These are phyloP conservation scores for Masnerella sp. DNA, from an alignment of 2,888 invertebrate species.

Conservation along the genomic window DNA sequence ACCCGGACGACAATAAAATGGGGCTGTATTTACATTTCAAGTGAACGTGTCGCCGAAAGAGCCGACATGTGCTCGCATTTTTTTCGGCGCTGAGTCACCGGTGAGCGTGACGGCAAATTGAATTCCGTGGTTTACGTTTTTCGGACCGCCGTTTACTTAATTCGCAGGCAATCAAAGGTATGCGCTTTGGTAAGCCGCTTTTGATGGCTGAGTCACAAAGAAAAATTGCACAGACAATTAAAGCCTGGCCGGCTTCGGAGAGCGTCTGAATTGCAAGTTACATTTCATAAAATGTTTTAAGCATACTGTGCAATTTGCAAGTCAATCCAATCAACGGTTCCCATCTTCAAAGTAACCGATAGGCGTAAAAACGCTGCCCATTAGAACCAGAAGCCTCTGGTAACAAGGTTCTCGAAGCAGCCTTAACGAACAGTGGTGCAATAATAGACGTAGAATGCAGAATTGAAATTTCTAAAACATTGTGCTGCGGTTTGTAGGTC, in stretches of 20 bases:
- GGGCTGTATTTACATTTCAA: conserved; percentile 17
- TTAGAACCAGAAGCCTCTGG: conserved; percentile 33
- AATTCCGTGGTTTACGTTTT: conserved; percentile 49
- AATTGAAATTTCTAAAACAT: conserved; percentile 42
- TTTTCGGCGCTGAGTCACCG: conserved; percentile 48
- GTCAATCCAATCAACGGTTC: conserved; percentile 53
- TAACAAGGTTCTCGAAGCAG: conserved; percentile 33
- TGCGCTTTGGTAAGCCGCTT: conserved; percentile 16
- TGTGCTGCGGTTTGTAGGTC: too few relatives aligned
- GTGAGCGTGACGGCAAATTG: conserved; percentile 33
- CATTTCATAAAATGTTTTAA: conserved; percentile 49
- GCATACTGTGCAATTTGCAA: conserved; percentile 51
- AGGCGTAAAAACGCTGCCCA: conserved; percentile 40
- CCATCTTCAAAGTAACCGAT: conserved; percentile 47
- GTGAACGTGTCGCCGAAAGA: neutral
- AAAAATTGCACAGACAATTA: conserved; percentile 33
- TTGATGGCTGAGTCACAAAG: conserved; percentile 1
- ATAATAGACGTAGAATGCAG: conserved; percentile 29
- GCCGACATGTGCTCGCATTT: conserved; percentile 13
- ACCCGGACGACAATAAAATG: conserved; percentile 2
- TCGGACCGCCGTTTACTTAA: conserved; percentile 34
- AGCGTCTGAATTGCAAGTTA: conserved; percentile 30
- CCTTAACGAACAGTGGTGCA: conserved; percentile 32
- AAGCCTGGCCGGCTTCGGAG: conserved; percentile 6
- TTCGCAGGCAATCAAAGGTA: conserved; percentile 11